These are phyloP conservation scores for Drosophila anceps DNA, from an alignment of 2,888 invertebrate genomes.

Conservation along the genomic window DNA sequence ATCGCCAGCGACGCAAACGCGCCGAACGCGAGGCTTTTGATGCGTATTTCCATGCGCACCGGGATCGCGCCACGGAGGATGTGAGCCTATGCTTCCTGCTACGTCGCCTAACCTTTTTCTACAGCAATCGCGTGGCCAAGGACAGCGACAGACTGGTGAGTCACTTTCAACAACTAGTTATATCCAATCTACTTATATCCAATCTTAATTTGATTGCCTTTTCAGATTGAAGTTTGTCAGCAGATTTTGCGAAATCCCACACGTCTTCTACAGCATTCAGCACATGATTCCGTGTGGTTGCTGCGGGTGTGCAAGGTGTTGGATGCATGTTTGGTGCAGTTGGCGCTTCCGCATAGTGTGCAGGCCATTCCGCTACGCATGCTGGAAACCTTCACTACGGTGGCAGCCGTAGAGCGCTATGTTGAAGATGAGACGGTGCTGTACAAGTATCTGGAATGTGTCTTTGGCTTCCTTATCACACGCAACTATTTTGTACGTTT, in stretches of 20 bases:
- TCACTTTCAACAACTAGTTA: too few species aligned
- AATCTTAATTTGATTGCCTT: not conserved
- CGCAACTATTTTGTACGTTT: conserved; percentile 90
- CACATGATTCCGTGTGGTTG: conserved; percentile 82
- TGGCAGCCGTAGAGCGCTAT: conserved; percentile 82
- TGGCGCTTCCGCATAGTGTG: conserved; percentile 78
- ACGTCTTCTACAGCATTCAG: conserved; percentile 82
- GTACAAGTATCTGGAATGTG: conserved; percentile 80
- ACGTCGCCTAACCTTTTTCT: conserved; percentile 92
- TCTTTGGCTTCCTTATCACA: conserved; percentile 83
- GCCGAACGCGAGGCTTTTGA: conserved; percentile 90
- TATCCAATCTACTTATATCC: too few species aligned
- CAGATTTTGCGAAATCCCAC: conserved; percentile 83
- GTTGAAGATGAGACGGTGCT: conserved; percentile 79
- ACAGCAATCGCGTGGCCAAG: conserved; percentile 86
- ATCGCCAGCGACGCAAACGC: conserved; percentile 89
- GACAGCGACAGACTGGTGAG: conserved; percentile 89
- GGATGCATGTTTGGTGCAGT: conserved; percentile 83
- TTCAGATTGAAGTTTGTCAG: conserved; percentile 84
- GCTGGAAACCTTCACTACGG: conserved; percentile 91
- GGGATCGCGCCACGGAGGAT: conserved; percentile 85
- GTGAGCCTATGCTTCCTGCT: conserved; percentile 86
- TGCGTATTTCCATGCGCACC: conserved; percentile 84
- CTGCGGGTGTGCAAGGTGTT: conserved; percentile 84
- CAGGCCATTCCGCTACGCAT: conserved; percentile 91